These are phyloP conservation scores for Meteorus sp. DNA, from an alignment of 1,140 invertebrate genomes.

Conservation along the genomic window DNA sequence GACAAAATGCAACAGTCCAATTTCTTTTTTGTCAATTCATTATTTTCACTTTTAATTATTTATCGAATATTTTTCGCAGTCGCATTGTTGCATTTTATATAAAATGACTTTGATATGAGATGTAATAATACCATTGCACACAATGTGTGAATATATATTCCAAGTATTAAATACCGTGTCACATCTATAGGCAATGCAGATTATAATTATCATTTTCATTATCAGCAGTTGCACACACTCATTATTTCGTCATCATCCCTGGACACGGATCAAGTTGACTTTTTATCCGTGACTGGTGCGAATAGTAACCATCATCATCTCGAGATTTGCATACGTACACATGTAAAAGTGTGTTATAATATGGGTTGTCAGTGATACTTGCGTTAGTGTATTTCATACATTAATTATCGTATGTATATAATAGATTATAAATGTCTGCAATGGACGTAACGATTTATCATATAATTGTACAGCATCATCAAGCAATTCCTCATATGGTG, in stretches of 20 bases:
- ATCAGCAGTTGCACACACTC: slow-evolving; percentile 17
- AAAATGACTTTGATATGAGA: too few species aligned
- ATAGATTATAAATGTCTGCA: slow-evolving; percentile 9
- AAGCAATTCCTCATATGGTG: neutral
- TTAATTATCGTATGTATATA: slow-evolving; percentile 7
- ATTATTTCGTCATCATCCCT: slow-evolving; percentile 4
- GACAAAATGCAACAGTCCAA: too few species aligned
- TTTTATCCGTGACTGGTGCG: slow-evolving; percentile 16
- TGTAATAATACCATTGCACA: too few species aligned
- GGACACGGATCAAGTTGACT: slow-evolving; percentile 2
- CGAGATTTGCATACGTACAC: neutral
- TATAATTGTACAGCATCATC: slow-evolving; percentile 12
- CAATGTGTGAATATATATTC: too few species aligned
- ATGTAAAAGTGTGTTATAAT: neutral
- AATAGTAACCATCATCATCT: slow-evolving; percentile 1
- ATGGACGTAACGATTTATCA: slow-evolving; percentile 8
- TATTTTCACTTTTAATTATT: too few species aligned
- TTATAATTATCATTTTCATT: slow-evolving; percentile 17
- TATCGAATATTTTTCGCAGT: too few species aligned
- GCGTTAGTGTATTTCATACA: slow-evolving; percentile 5
- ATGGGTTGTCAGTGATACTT: neutral
- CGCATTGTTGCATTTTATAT: too few species aligned
- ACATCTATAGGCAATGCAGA: neutral
- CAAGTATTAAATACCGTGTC: neutral
- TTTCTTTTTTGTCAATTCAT: too few species aligned